phyloP scores from a whole-genome alignment of 2,797 vertebrate genomes.

The Petrocephalus schoutedeni region DNA sequence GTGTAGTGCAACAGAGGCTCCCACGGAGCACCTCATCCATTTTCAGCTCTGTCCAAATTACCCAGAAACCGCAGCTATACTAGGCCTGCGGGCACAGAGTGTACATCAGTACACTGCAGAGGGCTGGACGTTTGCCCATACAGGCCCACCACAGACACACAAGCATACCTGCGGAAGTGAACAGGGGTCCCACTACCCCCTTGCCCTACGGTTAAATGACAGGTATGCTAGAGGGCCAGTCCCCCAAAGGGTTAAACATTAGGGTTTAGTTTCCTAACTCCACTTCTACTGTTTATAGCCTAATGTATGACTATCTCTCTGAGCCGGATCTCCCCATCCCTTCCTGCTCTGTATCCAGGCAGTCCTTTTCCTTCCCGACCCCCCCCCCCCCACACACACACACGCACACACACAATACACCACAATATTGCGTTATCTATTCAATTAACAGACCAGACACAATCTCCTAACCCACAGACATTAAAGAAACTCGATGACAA shows the following conservation, averaged over 20 bases:
- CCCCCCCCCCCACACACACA: not conserved
- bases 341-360: not conserved
- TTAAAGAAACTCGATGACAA: not conserved
- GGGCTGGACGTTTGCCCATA: too few relatives aligned
- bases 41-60: not conserved
- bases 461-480: not conserved
- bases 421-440: not conserved
- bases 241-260: not conserved
- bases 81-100: too few relatives aligned
- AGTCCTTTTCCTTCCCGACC: not conserved
- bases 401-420: not conserved
- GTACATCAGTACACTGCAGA: too few relatives aligned
- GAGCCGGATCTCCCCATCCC: not conserved
- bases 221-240: not conserved
- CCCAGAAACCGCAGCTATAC: not conserved
- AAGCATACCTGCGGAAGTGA: too few relatives aligned
- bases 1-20: not conserved
- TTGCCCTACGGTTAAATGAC: not conserved
- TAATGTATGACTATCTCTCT: not conserved
- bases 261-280: not conserved
- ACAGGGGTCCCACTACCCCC: not conserved
- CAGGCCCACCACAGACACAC: too few relatives aligned
- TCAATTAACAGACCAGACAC: slow-evolving; percentile 4
- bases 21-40: not conserved
- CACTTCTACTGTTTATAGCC: not conserved